Base-by-base conservation (phyloP, 2,888 invertebrate genomes). In the Xylophagus ater region DNA sequence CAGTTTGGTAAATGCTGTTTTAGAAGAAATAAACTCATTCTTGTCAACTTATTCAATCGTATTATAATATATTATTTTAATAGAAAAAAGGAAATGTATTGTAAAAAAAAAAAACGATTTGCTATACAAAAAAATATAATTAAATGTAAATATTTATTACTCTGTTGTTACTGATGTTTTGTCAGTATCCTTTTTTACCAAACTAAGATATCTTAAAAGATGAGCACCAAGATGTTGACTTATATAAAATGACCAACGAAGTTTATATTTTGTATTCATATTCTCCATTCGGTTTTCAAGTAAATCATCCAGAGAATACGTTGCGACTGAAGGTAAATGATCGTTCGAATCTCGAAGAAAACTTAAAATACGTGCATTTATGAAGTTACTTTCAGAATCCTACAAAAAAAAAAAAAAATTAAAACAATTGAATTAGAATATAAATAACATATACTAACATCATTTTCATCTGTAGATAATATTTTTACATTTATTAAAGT, bases 361-460 rank as follows among this genome's bases (percentile, higher is more conserved):
- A 30, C 51, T 54, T 49, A 60, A 52, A 33, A 62, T 62, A 8
- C 62, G 53, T 37, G 59, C 58, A 29, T 59, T 61, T 18, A 25
- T 52, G 63, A 26, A 50, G 52, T 4, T 48, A 42, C 56, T 59
- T 37, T 19, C 14, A 14, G 12, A 26, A 30, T 35, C 30, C 15
- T 34, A 24, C 21, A 40, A 40, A 29, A 17, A 36, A 31, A 36
- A 28, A 14, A 43, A 40, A 33, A 32, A 10, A 34, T n/a, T 17
- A 18, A 23, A 5, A 13, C 17, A 14, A 17, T 13, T 29, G 14
- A 19, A 13, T 15, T 18, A 19, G 4, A 20, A 20, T 10, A 8
- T n/a, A 1, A 20, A 20, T 20, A 18, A 13, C 5, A 13, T 20
- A 19, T 17, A 31, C 17, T 14, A 10, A 8, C 57, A 17, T 57